Base-by-base conservation (phyloP, 2,888 invertebrate genomes). In the Mechanitis messenoides region DNA sequence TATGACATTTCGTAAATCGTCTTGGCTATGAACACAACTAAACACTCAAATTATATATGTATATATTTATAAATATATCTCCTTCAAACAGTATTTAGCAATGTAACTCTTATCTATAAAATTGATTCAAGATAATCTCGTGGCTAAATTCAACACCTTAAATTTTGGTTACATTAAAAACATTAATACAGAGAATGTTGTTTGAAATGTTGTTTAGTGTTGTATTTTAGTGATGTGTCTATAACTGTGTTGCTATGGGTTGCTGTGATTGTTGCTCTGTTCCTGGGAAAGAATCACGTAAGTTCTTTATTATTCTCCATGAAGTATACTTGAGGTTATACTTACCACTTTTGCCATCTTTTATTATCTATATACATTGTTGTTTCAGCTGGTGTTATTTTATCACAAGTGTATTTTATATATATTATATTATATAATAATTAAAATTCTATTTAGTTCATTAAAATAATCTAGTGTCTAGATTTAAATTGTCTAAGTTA, bases 271-370 rank as follows among this genome's bases (percentile, higher is more conserved):
- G 83, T 61, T 83, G 83, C 70, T 85, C 81, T 69, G 72, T 79
- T 35, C 76, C 81, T 12, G 79, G 80, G 9, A 81, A 83, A 69
- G 87, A 89, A 70, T 81, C 81, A 47, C 79, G 89, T 89, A 79
- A 87, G 89, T 87, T 66, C 35, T 59, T 31, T 4, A 46, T 20
- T 20, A 20, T 33, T 45, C 38, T 50, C 54, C 47, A 53, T 53
- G 20, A 20, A 20, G 20, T 20, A 20, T 20, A 20, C 20, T 20
- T 20, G 20, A 20, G 20, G 20, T 20, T 20, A 20, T 20, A 20
- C 20, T 20, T 20, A 20, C 20, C 20, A 20, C 20, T 20, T 33
- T n/a, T 3, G 12, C 47, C 33, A 45, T 55, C n/a, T 28, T 4
- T 45, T 31, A 20, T 28, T 9, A 20, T 38, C 53, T 35, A 12